phyloP scores from a whole-genome alignment of 2,888 invertebrate species.

The Camponotus fellah region DNA sequence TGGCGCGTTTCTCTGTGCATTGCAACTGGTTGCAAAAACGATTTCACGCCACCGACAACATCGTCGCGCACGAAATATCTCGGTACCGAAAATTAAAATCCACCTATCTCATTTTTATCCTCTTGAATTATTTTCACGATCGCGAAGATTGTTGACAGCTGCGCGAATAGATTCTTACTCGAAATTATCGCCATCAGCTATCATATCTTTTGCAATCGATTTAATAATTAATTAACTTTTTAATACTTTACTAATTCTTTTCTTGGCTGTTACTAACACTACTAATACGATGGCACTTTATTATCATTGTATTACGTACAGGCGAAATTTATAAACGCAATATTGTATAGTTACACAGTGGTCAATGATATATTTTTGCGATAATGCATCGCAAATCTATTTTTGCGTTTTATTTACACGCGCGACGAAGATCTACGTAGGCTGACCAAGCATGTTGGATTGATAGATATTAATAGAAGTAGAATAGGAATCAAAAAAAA shows the following conservation, averaged over 20 bases:
- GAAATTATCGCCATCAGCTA: background rate
- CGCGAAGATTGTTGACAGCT: conserved; percentile 7
- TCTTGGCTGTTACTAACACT: background rate
- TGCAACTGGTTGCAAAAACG: conserved; percentile 45
- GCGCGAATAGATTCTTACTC: background rate
- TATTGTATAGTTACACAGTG: background rate
- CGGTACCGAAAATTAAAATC: background rate
- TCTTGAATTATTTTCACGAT: background rate
- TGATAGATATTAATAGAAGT: background rate
- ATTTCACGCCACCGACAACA: conserved; percentile 56
- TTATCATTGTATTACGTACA: background rate
- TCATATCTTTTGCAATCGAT: background rate
- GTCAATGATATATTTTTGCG: background rate
- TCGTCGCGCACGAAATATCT: conserved; percentile 21
- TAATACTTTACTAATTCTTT: background rate
- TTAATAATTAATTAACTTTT: background rate
- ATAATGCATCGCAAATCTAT: background rate
- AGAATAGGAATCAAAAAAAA: background rate
- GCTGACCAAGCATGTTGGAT: background rate
- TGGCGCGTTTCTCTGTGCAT: conserved; percentile 49
- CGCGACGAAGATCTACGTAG: background rate
- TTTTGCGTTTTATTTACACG: background rate
- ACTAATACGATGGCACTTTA: background rate
- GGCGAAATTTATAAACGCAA: background rate
- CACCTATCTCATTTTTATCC: background rate